These are phyloP conservation scores for Drosophila koepferae DNA, from an alignment of 2,888 invertebrate species.

Conservation along the genomic window DNA sequence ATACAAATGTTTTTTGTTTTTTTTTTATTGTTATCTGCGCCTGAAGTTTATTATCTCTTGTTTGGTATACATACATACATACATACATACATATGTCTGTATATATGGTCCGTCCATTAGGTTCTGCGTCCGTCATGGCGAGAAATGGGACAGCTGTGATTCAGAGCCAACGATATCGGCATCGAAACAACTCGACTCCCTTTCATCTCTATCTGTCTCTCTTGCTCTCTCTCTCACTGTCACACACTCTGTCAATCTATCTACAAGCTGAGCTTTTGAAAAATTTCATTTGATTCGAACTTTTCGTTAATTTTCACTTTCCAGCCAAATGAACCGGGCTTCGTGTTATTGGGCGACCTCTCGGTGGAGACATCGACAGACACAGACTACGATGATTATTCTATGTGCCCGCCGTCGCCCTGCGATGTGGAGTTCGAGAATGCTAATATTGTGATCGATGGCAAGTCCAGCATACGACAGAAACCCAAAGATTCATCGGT, in stretches of 20 bases:
- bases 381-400: constrained; percentile 87
- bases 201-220: neutral
- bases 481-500: constrained; percentile 85
- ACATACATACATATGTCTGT: neutral
- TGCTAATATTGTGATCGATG: constrained; percentile 95
- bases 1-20: constrained; percentile 3
- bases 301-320: constrained; percentile 39
- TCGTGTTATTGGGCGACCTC: constrained; percentile 87
- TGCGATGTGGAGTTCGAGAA: constrained; percentile 94
- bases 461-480: constrained; percentile 92
- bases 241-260: neutral
- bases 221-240: neutral
- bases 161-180: constrained; percentile 41
- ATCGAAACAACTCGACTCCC: constrained; percentile 12
- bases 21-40: constrained; percentile 59
- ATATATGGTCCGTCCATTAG: constrained; percentile 37
- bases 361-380: constrained; percentile 88
- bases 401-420: constrained; percentile 90
- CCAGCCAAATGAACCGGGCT: constrained; percentile 88
- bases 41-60: constrained; percentile 66
- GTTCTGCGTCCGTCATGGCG: constrained; percentile 42
- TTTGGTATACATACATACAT: constrained; percentile 25
- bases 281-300: constrained; percentile 10
- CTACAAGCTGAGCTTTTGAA: constrained; percentile 3
- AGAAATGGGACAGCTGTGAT: constrained; percentile 68